phyloP scores from a whole-genome alignment of 2,113 vertebrate species.

The Channa argus region DNA sequence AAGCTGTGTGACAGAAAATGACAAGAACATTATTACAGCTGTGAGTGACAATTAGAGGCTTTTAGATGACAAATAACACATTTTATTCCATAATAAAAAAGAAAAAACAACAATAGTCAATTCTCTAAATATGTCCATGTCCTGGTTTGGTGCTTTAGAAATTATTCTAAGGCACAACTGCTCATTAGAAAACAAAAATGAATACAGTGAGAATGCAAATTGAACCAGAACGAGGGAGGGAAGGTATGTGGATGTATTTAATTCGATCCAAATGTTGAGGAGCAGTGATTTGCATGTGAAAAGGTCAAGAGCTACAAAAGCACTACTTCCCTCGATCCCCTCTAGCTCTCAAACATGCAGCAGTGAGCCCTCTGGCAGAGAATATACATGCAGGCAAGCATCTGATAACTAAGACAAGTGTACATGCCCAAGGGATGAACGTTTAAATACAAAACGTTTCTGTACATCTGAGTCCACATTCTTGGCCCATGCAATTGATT shows the following conservation, averaged over 20 bases:
- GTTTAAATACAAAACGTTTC: no score
- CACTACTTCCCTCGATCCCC: neutral
- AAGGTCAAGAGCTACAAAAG: constrained; percentile 54
- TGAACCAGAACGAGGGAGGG: neutral
- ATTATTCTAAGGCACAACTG: neutral
- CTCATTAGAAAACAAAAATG: neutral
- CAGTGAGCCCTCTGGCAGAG: neutral
- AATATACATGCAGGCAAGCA: no score
- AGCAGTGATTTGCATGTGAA: constrained; percentile 51
- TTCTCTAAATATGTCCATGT: no score
- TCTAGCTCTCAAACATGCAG: neutral
- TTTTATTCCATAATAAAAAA: neutral
- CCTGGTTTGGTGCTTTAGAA: neutral
- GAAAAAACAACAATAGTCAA: no score
- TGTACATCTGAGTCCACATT: no score
- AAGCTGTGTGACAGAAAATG: neutral
- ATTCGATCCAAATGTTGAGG: neutral
- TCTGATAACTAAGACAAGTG: neutral
- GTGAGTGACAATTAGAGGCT: constrained; percentile 1
- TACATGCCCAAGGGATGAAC: no score
- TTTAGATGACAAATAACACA: constrained; percentile 7
- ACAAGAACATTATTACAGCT: constrained; percentile 2
- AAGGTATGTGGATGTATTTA: neutral
- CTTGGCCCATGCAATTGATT: no score
- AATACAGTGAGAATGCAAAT: neutral